These are phyloP conservation scores for Menidia menidia DNA, from an alignment of 2,797 vertebrate species.

Conservation along the genomic window DNA sequence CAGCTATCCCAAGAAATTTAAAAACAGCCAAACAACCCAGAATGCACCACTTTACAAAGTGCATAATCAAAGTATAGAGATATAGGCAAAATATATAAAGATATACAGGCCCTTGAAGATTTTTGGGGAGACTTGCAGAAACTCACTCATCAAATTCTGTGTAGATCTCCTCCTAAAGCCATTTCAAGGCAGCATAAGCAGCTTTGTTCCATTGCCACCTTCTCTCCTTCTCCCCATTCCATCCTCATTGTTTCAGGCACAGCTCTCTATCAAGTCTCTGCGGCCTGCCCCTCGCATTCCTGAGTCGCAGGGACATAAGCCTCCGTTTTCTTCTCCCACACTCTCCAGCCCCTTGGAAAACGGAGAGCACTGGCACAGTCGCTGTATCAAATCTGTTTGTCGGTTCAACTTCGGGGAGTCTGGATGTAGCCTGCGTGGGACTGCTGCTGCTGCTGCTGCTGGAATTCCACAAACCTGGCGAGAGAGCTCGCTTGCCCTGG, in stretches of 20 bases:
- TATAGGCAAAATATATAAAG: background rate
- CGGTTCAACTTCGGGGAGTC: constrained; percentile 49
- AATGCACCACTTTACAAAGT: constrained; percentile 35
- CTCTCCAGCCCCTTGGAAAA: constrained; percentile 50
- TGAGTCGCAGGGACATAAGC: constrained; percentile 48
- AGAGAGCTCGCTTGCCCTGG: constrained; percentile 15
- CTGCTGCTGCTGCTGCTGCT: constrained; percentile 25
- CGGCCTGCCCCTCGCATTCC: constrained; percentile 61
- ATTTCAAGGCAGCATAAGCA: constrained; percentile 48
- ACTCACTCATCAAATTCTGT: constrained; percentile 47
- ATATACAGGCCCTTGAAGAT: constrained; percentile 39
- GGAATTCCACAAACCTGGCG: constrained; percentile 36
- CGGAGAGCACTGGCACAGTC: constrained; percentile 36
- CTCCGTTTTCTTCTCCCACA: constrained; percentile 64
- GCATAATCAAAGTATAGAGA: constrained; percentile 31
- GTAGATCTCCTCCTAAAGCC: constrained; percentile 51
- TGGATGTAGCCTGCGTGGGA: constrained; percentile 56
- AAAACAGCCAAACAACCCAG: constrained; percentile 15
- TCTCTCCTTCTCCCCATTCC: constrained; percentile 48
- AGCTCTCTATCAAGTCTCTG: constrained; percentile 47
- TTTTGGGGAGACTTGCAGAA: constrained; percentile 30
- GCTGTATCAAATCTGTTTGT: constrained; percentile 70
- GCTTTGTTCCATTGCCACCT: constrained; percentile 64
- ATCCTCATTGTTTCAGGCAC: constrained; percentile 50
- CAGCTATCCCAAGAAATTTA: constrained; percentile 45